These are phyloP conservation scores for Pseudorhiza aurosa DNA, from an alignment of 30 jellyfish, hydroid and myxozoan genomes.

Conservation along the genomic window DNA sequence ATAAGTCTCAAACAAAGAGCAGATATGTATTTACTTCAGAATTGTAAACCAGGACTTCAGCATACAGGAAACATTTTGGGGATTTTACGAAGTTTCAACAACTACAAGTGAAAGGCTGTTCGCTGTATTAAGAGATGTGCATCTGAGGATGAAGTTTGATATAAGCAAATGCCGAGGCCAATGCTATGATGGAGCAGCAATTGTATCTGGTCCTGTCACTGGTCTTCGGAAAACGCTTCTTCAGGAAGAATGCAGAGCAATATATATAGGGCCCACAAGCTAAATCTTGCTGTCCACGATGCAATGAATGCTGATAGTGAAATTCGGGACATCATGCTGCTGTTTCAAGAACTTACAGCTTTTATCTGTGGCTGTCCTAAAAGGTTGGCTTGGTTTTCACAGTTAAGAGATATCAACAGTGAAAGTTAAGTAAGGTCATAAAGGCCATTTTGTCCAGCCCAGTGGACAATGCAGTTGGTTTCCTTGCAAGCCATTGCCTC, in stretches of 20 bases:
- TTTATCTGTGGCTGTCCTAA: slow-evolving; percentile 41
- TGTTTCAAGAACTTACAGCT: slow-evolving; percentile 39
- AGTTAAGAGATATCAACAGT: slow-evolving; percentile 3
- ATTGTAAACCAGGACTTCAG: slow-evolving; percentile 43
- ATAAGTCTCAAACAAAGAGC: slow-evolving; percentile 46
- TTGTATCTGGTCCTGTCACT: slow-evolving; percentile 43
- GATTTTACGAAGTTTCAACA: slow-evolving; percentile 25
- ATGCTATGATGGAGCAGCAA: slow-evolving; percentile 55
- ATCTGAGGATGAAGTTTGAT: slow-evolving; percentile 46
- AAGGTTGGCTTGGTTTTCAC: slow-evolving; percentile 45
- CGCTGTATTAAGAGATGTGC: slow-evolving; percentile 26
- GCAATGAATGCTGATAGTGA: slow-evolving; percentile 16
- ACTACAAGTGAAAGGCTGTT: slow-evolving; percentile 34
- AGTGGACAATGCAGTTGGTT: slow-evolving; percentile 42
- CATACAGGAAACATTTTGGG: slow-evolving; percentile 29
- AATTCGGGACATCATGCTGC: background rate
- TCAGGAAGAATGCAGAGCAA: slow-evolving; percentile 39
- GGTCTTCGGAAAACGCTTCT: slow-evolving; percentile 45
- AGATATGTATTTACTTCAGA: slow-evolving; percentile 41
- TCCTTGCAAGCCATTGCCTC: slow-evolving; percentile 28
- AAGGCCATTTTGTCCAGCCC: slow-evolving; percentile 36
- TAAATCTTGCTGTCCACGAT: slow-evolving; percentile 45
- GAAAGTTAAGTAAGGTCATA: slow-evolving; percentile 35
- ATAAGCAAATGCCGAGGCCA: slow-evolving; percentile 49
- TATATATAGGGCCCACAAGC: slow-evolving; percentile 54